Conservation (phyloP, 1,140 invertebrate species). For the Drosophila suzukii region DNA sequence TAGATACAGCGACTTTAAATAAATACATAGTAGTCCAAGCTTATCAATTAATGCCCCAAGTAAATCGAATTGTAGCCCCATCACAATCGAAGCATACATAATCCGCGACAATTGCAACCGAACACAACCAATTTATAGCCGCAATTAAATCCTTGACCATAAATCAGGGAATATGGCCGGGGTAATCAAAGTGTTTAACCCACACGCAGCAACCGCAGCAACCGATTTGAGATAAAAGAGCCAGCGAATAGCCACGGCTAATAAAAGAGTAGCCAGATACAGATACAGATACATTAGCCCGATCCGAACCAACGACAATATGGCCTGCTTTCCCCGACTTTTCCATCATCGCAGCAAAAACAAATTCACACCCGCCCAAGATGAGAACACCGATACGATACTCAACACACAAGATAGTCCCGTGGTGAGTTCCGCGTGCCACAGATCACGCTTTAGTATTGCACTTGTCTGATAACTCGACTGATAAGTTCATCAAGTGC, state of each 20-base stretch:
- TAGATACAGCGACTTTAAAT: not conserved
- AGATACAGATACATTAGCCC: not conserved
- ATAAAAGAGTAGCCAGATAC: constrained; percentile 2
- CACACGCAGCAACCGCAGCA: constrained; percentile 22
- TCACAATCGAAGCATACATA: constrained; percentile 41
- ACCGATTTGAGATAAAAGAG: constrained; percentile 41
- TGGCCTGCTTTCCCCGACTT: constrained; percentile 80
- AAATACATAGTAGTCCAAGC: not conserved
- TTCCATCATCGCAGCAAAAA: constrained; percentile 74
- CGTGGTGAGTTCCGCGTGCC: constrained; percentile 70
- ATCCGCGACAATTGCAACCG: constrained; percentile 64
- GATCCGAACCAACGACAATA: constrained; percentile 20
- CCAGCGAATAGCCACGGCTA: constrained; percentile 8
- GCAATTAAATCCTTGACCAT: constrained; percentile 58
- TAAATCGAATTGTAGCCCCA: constrained; percentile 27
- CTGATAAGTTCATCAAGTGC: constrained; percentile 73
- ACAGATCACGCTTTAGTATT: constrained; percentile 25
- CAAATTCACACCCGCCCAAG: constrained; percentile 76
- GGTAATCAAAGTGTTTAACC: constrained; percentile 58
- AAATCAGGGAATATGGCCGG: constrained; percentile 62
- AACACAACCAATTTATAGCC: constrained; percentile 65
- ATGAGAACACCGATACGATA: constrained; percentile 79
- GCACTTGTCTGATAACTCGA: constrained; percentile 56
- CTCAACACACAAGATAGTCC: constrained; percentile 74
- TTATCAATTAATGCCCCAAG: constrained; percentile 1